Conservation (phyloP, 2,888 invertebrate genomes). For the Synergus umbraculus region DNA sequence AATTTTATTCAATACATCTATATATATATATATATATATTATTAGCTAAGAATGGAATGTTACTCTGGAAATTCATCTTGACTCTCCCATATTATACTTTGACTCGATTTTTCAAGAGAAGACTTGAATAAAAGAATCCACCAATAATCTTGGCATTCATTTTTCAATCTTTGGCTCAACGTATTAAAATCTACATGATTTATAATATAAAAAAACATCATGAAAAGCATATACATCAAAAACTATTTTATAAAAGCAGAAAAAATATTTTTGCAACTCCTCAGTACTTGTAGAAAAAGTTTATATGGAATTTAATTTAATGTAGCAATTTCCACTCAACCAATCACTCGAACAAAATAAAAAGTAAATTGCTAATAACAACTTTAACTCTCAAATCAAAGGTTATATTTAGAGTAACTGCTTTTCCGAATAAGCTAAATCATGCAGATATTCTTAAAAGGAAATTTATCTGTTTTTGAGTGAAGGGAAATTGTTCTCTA, state of each 20-base stretch:
- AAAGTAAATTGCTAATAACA: background rate
- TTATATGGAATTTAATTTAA: no score
- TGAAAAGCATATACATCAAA: no score
- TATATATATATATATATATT: no score
- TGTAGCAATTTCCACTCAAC: background rate
- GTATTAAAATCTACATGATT: background rate
- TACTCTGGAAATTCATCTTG: slow-evolving; percentile 2
- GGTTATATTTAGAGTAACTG: background rate
- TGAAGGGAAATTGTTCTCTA: no score
- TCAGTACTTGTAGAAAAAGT: no score
- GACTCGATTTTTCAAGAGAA: background rate
- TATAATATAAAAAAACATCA: background rate
- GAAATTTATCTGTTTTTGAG: no score
- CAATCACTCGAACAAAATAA: background rate
- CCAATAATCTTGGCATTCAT: background rate
- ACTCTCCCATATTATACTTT: background rate
- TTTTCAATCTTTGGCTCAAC: background rate
- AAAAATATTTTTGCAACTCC: no score
- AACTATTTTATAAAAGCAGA: no score
- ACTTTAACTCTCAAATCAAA: background rate
- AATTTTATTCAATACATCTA: slow-evolving; percentile 2
- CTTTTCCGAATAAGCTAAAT: background rate
- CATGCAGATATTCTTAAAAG: no score
- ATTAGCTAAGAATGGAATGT: background rate
- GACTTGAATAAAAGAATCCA: background rate